Percentiles rank a stretch among this genome's conserved stretches.
These are phyloP conservation scores for Lepidocyrtoides sp. DNA, from an alignment of 2,888 invertebrate species.

Conservation along the genomic window DNA sequence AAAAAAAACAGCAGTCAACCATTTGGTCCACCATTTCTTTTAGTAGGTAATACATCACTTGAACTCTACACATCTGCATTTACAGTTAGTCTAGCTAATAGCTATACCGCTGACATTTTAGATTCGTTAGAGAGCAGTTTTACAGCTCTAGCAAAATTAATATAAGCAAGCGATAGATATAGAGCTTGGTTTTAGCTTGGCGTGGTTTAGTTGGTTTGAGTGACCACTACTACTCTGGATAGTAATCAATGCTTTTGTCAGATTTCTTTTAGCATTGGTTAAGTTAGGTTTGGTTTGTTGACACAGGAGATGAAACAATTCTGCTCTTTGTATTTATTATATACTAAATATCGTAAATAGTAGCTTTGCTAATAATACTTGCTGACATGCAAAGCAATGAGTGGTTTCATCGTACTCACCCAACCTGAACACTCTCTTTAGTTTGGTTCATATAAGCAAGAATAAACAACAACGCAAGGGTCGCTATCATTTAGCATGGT, in stretches of 20 bases:
- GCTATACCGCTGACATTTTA: too few relatives aligned
- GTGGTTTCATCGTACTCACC: too few relatives aligned
- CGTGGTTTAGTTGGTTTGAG: conserved; percentile 13
- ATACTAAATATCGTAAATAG: too few relatives aligned
- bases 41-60: neutral
- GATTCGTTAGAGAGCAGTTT: neutral
- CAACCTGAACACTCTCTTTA: too few relatives aligned
- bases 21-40: neutral
- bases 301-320: too few relatives aligned
- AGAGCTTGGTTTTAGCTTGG: too few relatives aligned
- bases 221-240: neutral
- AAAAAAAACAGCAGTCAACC: neutral
- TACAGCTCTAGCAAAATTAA: neutral
- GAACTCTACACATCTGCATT: neutral
- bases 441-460: too few relatives aligned
- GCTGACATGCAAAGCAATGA: too few relatives aligned
- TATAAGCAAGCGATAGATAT: neutral
- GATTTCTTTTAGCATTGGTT: too few relatives aligned
- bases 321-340: too few relatives aligned
- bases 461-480: neutral
- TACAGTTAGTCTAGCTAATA: neutral
- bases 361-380: too few relatives aligned
- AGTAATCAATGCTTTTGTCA: neutral
- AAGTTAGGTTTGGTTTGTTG: too few relatives aligned
- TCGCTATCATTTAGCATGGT: neutral